These are phyloP conservation scores for Lithobius niger DNA, from an alignment of 1,140 invertebrate species.

Conservation along the genomic window DNA sequence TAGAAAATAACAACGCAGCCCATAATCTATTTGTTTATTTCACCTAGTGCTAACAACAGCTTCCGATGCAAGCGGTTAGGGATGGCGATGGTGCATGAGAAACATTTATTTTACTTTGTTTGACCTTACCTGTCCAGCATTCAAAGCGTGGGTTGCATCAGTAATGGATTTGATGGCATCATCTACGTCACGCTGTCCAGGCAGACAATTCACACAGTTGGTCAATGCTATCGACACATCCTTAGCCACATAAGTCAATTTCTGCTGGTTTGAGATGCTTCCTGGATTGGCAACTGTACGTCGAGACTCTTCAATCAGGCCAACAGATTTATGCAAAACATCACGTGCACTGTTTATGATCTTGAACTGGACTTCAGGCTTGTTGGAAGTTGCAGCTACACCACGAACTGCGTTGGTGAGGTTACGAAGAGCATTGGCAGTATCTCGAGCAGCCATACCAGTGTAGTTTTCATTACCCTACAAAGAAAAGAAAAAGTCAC, in stretches of 20 bases:
- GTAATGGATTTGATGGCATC: constrained; percentile 67
- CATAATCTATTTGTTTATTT: too few relatives aligned
- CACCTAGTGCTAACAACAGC: too few relatives aligned
- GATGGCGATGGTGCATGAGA: too few relatives aligned
- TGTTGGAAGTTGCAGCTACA: constrained; percentile 50
- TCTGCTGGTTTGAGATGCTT: constrained; percentile 41
- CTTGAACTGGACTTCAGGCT: constrained; percentile 44
- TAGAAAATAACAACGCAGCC: too few relatives aligned
- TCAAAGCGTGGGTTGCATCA: constrained; percentile 54
- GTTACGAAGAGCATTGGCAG: constrained; percentile 53
- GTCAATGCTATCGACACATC: constrained; percentile 42
- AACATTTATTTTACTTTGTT: too few relatives aligned
- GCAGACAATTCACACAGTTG: constrained; percentile 58
- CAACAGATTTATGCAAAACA: constrained; percentile 57
- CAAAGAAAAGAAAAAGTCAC: constrained; percentile 8
- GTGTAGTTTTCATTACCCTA: constrained; percentile 67
- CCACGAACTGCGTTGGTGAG: constrained; percentile 55
- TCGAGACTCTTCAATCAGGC: constrained; percentile 63
- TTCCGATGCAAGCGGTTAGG: too few relatives aligned
- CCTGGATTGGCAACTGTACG: constrained; percentile 46
- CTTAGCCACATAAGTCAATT: constrained; percentile 48
- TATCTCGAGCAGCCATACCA: constrained; percentile 64
- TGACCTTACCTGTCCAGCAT: constrained; percentile 40
- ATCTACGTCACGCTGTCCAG: constrained; percentile 80
- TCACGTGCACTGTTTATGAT: constrained; percentile 61